Evolutionary conservation across 2,888 invertebrate genomes (phyloP).

Genomic region (Phlogophora meticulosa): DNA sequence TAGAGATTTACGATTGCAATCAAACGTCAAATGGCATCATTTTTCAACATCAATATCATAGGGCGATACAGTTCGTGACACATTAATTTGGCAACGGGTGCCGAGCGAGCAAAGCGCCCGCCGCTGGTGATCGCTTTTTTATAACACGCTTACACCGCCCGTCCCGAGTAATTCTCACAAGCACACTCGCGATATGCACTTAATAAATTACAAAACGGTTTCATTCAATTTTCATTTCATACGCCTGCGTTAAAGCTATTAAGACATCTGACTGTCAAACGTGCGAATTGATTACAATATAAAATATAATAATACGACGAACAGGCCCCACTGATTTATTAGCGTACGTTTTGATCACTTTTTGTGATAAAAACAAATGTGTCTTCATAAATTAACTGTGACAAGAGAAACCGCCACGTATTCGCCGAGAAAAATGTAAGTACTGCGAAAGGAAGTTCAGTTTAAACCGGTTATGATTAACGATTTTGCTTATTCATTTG

Average conservation of each 20-base stretch:
- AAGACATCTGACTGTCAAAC: conserved; percentile 40
- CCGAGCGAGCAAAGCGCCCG: conserved; percentile 55
- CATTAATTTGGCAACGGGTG: conserved; percentile 82
- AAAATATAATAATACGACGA: conserved; percentile 25
- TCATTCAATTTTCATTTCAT: conserved; percentile 53
- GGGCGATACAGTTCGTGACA: conserved; percentile 79
- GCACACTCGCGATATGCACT: conserved; percentile 55
- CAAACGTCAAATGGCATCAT: conserved; percentile 78
- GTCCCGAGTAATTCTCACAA: conserved; percentile 49
- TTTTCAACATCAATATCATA: conserved; percentile 81
- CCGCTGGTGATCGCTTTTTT: conserved; percentile 74
- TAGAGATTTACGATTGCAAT: conserved; percentile 81
- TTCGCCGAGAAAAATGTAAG: conserved; percentile 65
- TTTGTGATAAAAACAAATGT: conserved; percentile 51
- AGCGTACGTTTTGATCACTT: conserved; percentile 29
- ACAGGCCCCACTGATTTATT: conserved; percentile 42
- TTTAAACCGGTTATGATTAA: conserved; percentile 84
- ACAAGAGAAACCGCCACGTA: conserved; percentile 67
- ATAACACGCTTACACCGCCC: conserved; percentile 64
- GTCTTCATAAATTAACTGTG: conserved; percentile 58
- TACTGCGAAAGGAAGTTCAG: conserved; percentile 75
- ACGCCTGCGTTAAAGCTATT: conserved; percentile 47
- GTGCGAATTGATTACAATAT: conserved; percentile 33
- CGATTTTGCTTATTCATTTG: conserved; percentile 83
- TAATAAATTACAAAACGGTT: conserved; percentile 60